Base-by-base conservation (phyloP, 2,113 vertebrate species). In the Zosterops japonicus region DNA sequence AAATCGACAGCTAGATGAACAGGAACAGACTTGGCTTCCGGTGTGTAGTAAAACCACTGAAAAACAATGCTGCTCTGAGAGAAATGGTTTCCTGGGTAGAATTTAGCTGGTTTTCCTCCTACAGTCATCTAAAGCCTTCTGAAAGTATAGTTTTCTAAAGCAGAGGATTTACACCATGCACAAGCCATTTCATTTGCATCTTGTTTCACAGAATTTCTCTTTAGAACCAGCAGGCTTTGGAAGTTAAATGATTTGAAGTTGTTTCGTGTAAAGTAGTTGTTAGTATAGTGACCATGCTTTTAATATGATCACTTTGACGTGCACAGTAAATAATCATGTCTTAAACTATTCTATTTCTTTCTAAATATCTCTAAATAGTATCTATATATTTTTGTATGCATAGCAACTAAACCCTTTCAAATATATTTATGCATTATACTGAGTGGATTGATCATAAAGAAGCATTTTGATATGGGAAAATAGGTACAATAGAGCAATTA, bases 71-170 rank as follows among this genome's bases (percentile, higher is more conserved):
- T 93, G 49, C 56, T 7, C 18, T 79, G 84, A 91, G 69, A 71
- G 68, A 87, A 78, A 87, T 91, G 46, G 82, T 89, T 96, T 97
- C 89, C 90, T 81, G 91, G 70, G 61, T 59, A 90, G 44, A 93
- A 91, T 64, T 61, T 60, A 23, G 23, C 56, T 42, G 83, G 24
- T 76, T 94, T 93, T 94, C 72, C 53, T 90, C 64, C 74, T 64
- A 12, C 44, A 79, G 52, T n/a, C 33, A 39, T 96, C 60, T 93
- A 63, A 93, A 71, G 60, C 24, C 52, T 89, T 89, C 47, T 18
- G 78, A 74, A 83, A 83, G 12, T 19, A 5, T 18, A 44, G 35
- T 35, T n/a, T 81, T 72, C 80, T 91, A 57, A 93, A 84, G 56
- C 60, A 91, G 35, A 93, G 31, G 31, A 11, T 52, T 93, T 88